Percentiles rank a stretch among this genome's conserved stretches.
These are phyloP conservation scores for Pristionchus maxplancki DNA, from an alignment of 2,888 invertebrate species.

Conservation along the genomic window DNA sequence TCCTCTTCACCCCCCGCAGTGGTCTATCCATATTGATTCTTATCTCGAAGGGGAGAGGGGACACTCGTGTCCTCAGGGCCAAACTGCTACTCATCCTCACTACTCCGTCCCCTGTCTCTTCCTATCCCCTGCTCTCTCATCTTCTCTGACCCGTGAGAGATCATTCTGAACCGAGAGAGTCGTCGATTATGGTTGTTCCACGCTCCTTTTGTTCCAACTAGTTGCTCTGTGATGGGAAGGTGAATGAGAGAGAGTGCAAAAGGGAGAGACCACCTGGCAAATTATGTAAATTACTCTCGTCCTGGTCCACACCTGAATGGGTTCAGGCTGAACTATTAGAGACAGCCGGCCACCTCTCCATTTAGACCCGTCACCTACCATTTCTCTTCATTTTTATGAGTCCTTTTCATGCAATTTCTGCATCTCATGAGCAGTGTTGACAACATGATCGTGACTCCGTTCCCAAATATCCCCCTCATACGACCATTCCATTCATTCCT, in stretches of 20 bases:
- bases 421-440: background rate
- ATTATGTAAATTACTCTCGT: conserved; percentile 39
- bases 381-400: background rate
- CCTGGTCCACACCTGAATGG: conserved; percentile 23
- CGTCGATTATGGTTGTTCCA: conserved; percentile 16
- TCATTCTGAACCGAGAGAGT: background rate
- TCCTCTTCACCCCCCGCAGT: conserved; percentile 9
- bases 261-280: background rate
- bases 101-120: background rate
- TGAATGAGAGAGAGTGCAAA: background rate
- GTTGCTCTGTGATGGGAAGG: background rate
- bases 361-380: background rate
- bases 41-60: background rate
- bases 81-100: conserved; percentile 1
- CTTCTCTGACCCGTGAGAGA: background rate
- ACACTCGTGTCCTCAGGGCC: background rate
- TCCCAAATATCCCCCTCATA: background rate
- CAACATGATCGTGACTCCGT: background rate
- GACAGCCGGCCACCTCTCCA: background rate
- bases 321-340: background rate
- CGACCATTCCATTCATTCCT: background rate
- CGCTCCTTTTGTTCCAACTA: conserved; percentile 13
- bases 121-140: background rate
- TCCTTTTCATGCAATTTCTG: background rate
- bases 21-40: conserved; percentile 43